These are phyloP conservation scores for Poeciliopsis infans DNA, from an alignment of 2,797 vertebrate genomes.

Conservation along the genomic window DNA sequence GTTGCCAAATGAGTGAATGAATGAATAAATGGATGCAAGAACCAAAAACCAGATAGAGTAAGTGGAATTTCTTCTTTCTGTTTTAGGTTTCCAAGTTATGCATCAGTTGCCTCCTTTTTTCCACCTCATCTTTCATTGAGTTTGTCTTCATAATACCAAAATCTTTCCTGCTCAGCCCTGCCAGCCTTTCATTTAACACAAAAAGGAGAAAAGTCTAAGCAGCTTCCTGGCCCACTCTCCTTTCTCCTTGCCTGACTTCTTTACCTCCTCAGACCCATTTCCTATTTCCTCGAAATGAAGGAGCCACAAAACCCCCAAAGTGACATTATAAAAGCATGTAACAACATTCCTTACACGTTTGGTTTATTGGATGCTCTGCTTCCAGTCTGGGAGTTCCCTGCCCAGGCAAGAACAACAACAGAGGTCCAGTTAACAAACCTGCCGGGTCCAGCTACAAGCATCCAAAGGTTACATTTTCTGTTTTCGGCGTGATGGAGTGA, in stretches of 20 bases:
- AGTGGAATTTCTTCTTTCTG: not conserved
- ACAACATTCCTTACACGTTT: constrained; percentile 7
- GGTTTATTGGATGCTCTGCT: constrained; percentile 31
- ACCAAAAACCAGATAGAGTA: constrained; percentile 12
- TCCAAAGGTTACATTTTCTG: constrained; percentile 42
- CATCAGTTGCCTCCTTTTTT: constrained; percentile 24
- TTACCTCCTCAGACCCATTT: not conserved
- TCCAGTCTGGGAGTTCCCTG: constrained; percentile 73
- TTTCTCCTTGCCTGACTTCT: constrained; percentile 3
- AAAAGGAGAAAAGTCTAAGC: constrained; percentile 13
- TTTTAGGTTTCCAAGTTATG: constrained; percentile 18
- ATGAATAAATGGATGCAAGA: constrained; percentile 1
- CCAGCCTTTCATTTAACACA: constrained; percentile 11
- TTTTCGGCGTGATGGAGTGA: constrained; percentile 75
- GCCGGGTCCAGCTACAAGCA: constrained; percentile 23
- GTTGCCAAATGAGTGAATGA: not conserved
- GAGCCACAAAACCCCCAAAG: constrained; percentile 4
- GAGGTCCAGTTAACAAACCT: constrained; percentile 74
- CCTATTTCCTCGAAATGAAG: constrained; percentile 6
- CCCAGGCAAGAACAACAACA: constrained; percentile 76
- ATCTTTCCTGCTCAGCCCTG: not conserved
- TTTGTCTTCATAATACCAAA: constrained; percentile 16
- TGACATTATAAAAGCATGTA: constrained; percentile 17
- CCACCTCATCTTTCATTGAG: constrained; percentile 4
- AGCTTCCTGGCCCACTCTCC: not conserved